A percentile compares a stretch with the other conserved stretches of the same genome.
phyloP scores from a whole-genome alignment of 2,888 invertebrate species.

The Cantharis nigra region DNA sequence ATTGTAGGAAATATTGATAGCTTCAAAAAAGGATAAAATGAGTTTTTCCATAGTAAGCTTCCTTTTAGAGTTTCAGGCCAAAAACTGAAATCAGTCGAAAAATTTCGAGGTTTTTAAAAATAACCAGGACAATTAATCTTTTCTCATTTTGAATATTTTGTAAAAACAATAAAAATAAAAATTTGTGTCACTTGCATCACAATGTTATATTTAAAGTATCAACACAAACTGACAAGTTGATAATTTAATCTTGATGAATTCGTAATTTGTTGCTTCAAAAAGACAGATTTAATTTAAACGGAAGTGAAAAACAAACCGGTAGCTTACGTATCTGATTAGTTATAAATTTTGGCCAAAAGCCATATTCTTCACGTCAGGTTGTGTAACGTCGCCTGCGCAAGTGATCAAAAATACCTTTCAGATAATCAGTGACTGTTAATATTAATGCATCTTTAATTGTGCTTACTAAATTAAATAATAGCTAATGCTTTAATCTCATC shows the following conservation, averaged over 20 bases:
- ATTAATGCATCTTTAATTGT: conserved; percentile 33
- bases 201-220: background rate
- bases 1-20: too few species aligned
- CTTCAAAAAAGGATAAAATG: too few species aligned
- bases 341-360: conserved; percentile 37
- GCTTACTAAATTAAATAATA: conserved; percentile 6
- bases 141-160: too few species aligned
- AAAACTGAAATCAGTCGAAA: too few species aligned
- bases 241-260: background rate
- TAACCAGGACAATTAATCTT: too few species aligned
- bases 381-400: conserved; percentile 40
- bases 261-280: background rate
- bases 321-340: conserved; percentile 18
- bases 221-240: background rate
- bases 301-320: conserved; percentile 42
- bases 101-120: too few species aligned
- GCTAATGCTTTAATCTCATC: background rate
- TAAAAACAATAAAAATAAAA: background rate
- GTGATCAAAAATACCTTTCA: conserved; percentile 45
- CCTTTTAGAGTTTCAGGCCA: too few species aligned
- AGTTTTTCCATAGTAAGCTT: too few species aligned
- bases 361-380: conserved; percentile 38
- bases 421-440: conserved; percentile 45
- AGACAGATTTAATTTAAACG: conserved; percentile 20
- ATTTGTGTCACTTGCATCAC: background rate